Evolutionary conservation across 2,797 vertebrate species (phyloP).

Genomic region (Mus caroli): DNA sequence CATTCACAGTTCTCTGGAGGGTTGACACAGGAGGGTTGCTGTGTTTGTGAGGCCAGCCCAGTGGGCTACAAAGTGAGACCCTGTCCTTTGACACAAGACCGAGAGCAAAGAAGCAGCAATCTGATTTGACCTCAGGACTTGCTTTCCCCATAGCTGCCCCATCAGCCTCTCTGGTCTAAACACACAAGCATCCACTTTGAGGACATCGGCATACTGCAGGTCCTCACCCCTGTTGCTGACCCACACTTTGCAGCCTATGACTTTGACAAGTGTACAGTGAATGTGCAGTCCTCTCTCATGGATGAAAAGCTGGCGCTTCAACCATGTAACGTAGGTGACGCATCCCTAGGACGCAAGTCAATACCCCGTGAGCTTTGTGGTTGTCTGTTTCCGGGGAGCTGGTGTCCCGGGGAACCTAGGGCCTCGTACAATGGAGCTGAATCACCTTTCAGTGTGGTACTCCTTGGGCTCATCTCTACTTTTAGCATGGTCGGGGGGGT

Average conservation of each 20-base stretch:
- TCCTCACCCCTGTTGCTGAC: not conserved
- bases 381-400: not conserved
- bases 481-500: too few relatives aligned
- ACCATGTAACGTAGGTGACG: conserved; percentile 63
- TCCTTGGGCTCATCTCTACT: not conserved
- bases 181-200: not conserved
- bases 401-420: not conserved
- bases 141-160: not conserved
- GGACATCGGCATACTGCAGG: not conserved
- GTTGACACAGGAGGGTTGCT: not conserved
- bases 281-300: conserved; percentile 58
- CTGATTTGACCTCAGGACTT: not conserved
- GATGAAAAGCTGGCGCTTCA: rapidly evolving
- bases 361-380: not conserved
- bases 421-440: not conserved
- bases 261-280: conserved; percentile 59
- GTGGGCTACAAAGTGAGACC: not conserved
- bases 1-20: not conserved
- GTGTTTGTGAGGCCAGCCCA: not conserved
- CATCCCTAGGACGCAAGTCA: too few relatives aligned
- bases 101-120: too few relatives aligned
- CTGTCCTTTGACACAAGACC: not conserved
- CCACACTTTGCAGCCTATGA: rapidly evolving
- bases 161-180: not conserved
- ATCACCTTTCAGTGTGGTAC: not conserved